phyloP scores from a whole-genome alignment of 1,140 invertebrate genomes.

The Phortica variegata region DNA sequence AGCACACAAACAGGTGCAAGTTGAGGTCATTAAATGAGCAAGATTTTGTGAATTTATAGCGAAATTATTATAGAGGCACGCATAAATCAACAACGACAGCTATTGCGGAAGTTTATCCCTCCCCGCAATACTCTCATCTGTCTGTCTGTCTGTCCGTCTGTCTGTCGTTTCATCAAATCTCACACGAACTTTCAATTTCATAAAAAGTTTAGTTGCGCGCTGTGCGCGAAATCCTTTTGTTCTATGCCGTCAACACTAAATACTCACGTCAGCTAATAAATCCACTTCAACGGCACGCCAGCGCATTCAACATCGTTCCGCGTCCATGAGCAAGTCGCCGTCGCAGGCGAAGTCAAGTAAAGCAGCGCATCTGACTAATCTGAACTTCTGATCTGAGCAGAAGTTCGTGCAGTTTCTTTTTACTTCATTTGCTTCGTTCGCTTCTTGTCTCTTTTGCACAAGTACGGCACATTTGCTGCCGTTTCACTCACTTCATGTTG shows the following conservation, averaged over 20 bases:
- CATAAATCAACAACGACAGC: too few species aligned
- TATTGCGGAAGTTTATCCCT: too few species aligned
- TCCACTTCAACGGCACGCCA: conserved; percentile 44
- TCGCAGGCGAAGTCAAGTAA: not conserved
- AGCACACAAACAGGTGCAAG: too few species aligned
- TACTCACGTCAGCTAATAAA: conserved; percentile 57
- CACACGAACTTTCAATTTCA: too few species aligned
- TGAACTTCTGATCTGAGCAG: conserved; percentile 23
- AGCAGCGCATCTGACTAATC: conserved; percentile 5
- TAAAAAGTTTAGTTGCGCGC: too few species aligned
- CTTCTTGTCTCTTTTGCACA: conserved; percentile 29
- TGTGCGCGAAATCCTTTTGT: conserved; percentile 41
- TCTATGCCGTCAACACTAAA: conserved; percentile 57
- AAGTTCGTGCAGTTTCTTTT: not conserved
- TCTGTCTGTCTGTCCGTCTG: too few species aligned
- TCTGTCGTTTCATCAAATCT: too few species aligned
- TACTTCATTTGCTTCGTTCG: not conserved
- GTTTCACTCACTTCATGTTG: conserved; percentile 9
- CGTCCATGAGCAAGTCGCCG: conserved; percentile 7
- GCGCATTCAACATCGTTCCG: conserved; percentile 27
- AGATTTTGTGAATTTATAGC: too few species aligned
- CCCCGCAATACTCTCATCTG: too few species aligned
- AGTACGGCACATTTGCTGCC: conserved; percentile 17
- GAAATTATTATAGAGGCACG: too few species aligned
- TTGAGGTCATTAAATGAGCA: too few species aligned